phyloP scores from a whole-genome alignment of 2,797 vertebrate species.

The Phataginus tricuspis region DNA sequence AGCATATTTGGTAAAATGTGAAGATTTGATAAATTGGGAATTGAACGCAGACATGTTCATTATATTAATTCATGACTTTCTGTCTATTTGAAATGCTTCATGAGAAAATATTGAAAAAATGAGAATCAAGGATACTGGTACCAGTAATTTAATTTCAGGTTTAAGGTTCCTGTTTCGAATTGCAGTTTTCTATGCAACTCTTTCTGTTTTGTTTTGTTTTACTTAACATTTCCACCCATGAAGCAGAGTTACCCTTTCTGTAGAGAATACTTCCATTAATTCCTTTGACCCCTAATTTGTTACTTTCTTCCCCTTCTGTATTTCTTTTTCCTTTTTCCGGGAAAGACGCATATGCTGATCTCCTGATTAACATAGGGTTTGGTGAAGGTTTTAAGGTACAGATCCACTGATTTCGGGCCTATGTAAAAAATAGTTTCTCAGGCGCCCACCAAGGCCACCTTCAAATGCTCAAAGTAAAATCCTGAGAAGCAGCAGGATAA shows the following conservation, averaged over 20 bases:
- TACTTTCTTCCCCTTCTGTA: not conserved
- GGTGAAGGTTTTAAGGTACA: not conserved
- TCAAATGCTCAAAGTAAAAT: not conserved
- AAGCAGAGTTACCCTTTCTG: not conserved
- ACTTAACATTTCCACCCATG: not conserved
- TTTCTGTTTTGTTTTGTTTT: slow-evolving; percentile 21
- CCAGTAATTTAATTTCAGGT: slow-evolving; percentile 22
- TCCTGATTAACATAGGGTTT: not conserved
- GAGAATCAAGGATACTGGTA: not conserved
- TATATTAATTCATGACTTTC: not conserved
- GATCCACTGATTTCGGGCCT: not conserved
- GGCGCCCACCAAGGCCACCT: not conserved
- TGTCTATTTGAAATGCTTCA: not conserved
- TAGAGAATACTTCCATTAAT: not conserved
- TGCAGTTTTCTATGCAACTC: not conserved
- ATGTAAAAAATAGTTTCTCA: not conserved
- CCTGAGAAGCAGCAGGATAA: not conserved
- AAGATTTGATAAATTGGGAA: not conserved
- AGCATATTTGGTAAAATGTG: not conserved
- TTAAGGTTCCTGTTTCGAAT: not conserved
- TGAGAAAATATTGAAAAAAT: not conserved
- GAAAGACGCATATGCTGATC: not conserved
- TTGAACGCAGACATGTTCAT: not conserved
- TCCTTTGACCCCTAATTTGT: not conserved
- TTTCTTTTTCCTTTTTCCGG: not conserved